Conservation (phyloP, 1,140 invertebrate species). For the Leptopilina boulardi region DNA sequence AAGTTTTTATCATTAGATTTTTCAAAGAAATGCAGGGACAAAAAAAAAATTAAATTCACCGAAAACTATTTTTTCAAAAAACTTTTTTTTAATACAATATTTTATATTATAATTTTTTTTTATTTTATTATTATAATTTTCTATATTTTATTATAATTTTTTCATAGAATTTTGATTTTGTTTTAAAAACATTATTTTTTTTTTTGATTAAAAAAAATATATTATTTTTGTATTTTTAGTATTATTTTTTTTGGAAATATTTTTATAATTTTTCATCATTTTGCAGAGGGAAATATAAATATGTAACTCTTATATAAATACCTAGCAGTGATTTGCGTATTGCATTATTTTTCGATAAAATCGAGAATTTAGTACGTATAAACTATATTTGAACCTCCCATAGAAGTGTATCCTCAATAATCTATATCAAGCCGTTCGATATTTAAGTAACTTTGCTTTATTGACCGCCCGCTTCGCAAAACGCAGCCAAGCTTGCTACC, state of each 20-base stretch:
- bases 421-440: conserved; percentile 16
- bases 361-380: conserved; percentile 13
- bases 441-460: conserved; percentile 16
- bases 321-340: not conserved
- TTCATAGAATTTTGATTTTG: too few relatives aligned
- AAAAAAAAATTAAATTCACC: too few relatives aligned
- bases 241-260: too few relatives aligned
- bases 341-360: not conserved
- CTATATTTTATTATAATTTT: too few relatives aligned
- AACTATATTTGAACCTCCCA: not conserved
- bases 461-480: not conserved
- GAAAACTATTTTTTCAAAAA: too few relatives aligned
- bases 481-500: not conserved
- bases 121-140: too few relatives aligned
- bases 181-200: too few relatives aligned
- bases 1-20: not conserved
- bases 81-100: too few relatives aligned
- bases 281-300: not conserved
- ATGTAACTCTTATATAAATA: not conserved
- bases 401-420: not conserved
- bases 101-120: too few relatives aligned
- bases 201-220: too few relatives aligned
- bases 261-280: too few relatives aligned
- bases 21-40: not conserved
- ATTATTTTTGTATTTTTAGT: too few relatives aligned